A percentile compares a stretch with the other conserved stretches of the same genome.
Evolutionary conservation across 2,888 invertebrate genomes (phyloP).

Genomic region (Rhamphomyia laevipes): DNA sequence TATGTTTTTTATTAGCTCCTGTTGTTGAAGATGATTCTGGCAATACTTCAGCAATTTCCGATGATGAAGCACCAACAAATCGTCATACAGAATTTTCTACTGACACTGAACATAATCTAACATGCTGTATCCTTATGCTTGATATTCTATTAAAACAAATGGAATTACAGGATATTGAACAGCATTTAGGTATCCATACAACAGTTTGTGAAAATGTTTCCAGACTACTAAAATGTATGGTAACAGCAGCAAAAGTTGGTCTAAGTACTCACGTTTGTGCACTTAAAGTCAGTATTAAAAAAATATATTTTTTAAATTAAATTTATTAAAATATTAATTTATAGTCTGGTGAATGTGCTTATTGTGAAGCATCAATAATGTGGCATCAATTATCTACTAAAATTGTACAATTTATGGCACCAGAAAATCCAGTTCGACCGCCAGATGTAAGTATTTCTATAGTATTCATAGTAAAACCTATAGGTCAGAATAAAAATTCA

Average conservation of each 20-base stretch:
- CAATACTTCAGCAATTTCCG: slow-evolving; percentile 54
- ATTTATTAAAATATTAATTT: background rate
- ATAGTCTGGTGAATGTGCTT: slow-evolving; percentile 60
- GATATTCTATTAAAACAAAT: slow-evolving; percentile 92
- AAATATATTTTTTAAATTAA: background rate
- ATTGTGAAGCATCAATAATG: slow-evolving; percentile 86
- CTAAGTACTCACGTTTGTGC: slow-evolving; percentile 47
- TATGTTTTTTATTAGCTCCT: slow-evolving; percentile 38
- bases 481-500: background rate
- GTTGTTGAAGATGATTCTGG: slow-evolving; percentile 59
- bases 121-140: slow-evolving; percentile 91
- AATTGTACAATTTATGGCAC: slow-evolving; percentile 67
- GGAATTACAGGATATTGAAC: slow-evolving; percentile 75
- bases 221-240: slow-evolving; percentile 61
- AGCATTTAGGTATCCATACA: slow-evolving; percentile 66
- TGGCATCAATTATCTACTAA: slow-evolving; percentile 86
- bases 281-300: slow-evolving; percentile 30
- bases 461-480: background rate
- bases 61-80: slow-evolving; percentile 50
- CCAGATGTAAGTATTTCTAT: slow-evolving; percentile 57
- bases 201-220: slow-evolving; percentile 62
- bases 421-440: slow-evolving; percentile 58
- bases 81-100: slow-evolving; percentile 56
- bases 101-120: slow-evolving; percentile 67
- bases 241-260: slow-evolving; percentile 61